These are phyloP conservation scores for Scortum barcoo DNA, from an alignment of 2,113 vertebrate genomes.

Conservation along the genomic window DNA sequence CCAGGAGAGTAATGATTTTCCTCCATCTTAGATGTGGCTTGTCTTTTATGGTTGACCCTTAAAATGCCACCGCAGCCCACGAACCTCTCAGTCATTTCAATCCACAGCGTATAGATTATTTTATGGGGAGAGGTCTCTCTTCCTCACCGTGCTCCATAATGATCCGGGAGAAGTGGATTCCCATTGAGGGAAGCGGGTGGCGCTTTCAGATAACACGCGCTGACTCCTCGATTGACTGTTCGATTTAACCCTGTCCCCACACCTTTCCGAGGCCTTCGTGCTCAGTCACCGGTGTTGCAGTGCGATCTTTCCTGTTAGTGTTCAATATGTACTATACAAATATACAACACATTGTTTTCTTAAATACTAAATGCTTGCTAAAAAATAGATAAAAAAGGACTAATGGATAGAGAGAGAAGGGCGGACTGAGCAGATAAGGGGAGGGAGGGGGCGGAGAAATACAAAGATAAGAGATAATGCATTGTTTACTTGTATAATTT, in stretches of 20 bases:
- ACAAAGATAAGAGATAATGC: slow-evolving; percentile 10
- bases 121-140: slow-evolving; percentile 45
- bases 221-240: slow-evolving; percentile 12
- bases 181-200: slow-evolving; percentile 19
- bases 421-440: background rate
- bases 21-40: slow-evolving; percentile 44
- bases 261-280: background rate
- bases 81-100: slow-evolving; percentile 54
- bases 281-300: background rate
- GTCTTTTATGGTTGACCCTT: slow-evolving; percentile 69
- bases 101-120: slow-evolving; percentile 51
- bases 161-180: slow-evolving; percentile 28
- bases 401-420: background rate
- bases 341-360: background rate
- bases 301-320: background rate
- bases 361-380: background rate
- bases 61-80: slow-evolving; percentile 63
- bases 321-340: background rate
- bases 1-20: slow-evolving; percentile 65
- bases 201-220: slow-evolving; percentile 51
- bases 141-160: slow-evolving; percentile 27
- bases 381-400: slow-evolving; percentile 3
- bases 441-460: background rate
- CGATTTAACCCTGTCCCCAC: slow-evolving; percentile 25
- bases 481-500: slow-evolving; percentile 1